Evolutionary conservation across 2,113 vertebrate genomes (phyloP).

Genomic region (Neopipo cinnamomea): DNA sequence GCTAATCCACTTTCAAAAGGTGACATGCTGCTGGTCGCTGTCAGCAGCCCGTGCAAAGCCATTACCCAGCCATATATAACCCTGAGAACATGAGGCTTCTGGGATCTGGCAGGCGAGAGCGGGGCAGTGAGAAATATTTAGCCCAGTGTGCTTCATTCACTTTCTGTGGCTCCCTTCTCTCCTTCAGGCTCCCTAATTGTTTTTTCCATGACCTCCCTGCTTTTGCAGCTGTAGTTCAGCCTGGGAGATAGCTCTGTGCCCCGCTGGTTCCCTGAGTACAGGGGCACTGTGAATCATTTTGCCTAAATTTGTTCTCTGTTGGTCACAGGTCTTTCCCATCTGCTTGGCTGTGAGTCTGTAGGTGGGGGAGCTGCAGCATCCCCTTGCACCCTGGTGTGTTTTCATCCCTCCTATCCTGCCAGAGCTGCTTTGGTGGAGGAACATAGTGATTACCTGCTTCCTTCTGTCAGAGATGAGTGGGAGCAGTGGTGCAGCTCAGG

Average conservation of each 20-base stretch:
- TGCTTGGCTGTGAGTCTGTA: neutral
- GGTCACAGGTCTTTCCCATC: neutral
- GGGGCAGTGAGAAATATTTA: neutral
- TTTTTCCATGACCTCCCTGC: neutral
- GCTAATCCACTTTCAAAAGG: neutral
- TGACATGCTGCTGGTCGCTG: neutral
- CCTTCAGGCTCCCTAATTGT: neutral
- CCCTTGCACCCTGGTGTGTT: fast-evolving
- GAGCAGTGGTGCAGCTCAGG: fast-evolving
- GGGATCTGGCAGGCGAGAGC: neutral
- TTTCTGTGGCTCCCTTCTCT: neutral
- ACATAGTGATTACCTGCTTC: neutral
- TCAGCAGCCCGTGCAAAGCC: neutral
- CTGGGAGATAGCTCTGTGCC: neutral
- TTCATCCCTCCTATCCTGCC: neutral
- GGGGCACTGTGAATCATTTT: neutral
- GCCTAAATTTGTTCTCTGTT: neutral
- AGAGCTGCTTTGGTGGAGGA: neutral
- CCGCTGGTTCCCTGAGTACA: neutral
- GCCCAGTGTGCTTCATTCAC: neutral
- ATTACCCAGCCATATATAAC: neutral
- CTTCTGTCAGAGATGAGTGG: neutral
- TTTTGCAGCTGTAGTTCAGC: neutral
- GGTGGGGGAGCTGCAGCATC: neutral
- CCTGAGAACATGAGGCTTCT: neutral